Evolutionary conservation across 2,888 invertebrate species (phyloP), one percentile per base, ranked within the genome.

Genomic region (Meiosimyza decipiens): DNA sequence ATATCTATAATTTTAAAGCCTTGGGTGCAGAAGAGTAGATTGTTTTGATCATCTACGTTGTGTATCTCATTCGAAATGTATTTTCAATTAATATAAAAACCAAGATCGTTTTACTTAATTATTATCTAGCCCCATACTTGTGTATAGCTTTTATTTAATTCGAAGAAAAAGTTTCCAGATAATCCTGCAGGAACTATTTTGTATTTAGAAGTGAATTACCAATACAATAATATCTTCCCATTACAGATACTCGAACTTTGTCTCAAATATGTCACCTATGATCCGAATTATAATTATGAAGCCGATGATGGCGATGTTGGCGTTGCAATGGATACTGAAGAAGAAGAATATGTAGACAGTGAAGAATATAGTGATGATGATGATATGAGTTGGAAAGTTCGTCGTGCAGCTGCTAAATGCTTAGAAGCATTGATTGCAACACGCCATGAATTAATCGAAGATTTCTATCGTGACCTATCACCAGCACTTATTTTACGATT

Each of bases 301-400:
- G 96, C 95, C 76, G 95, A 94, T 79, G 95, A 93, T 78, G 90
- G 89, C 60, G 91, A 91, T 40, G 90, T 90, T 0, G 92, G 93
- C 52, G 91, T 91, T 78, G 92, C 92, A 49, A 93, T 93, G 87
- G 91, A 90, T 77, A 93, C 92, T 40, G 93, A 93, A 79, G 92
- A 92, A 74, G 92, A 91, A 47, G 92, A 92, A 75, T 92, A 91
- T 66, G 94, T 93, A 62, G 95, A 94, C 40, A 95, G 96, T 78
- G 96, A 97, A 82, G 98, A 98, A 82, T 99, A 99, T 86, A 98
- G 98, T 63, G 99, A 99, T 87, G 99, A 99, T 86, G 99, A 99
- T 85, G 99, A 99, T 85, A 97, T 99, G 95, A 97, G 97, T 74
- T 99, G 99, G 99, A 98, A 99, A 90, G 95, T 95, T 12, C 90